A percentile compares a stretch with the other conserved stretches of the same genome.
Conservation (phyloP, 2,888 invertebrate genomes). For the Rambutsinella grinnellia region DNA sequence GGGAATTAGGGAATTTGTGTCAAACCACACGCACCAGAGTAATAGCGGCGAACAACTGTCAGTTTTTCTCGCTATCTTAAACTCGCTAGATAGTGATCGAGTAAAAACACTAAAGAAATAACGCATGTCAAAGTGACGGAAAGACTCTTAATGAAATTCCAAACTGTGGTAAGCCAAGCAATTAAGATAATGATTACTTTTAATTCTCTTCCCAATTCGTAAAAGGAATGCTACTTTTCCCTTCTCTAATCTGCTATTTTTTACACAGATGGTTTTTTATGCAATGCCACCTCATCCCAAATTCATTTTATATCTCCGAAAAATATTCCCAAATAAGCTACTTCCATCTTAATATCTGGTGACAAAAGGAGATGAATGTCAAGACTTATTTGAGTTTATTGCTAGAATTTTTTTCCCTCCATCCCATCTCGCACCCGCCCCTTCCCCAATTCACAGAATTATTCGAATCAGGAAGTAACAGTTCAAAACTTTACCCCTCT, state of each 20-base stretch:
- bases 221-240: neutral
- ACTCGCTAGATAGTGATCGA: too few species aligned
- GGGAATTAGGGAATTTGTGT: slow-evolving; percentile 48
- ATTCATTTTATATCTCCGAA: too few species aligned
- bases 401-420: slow-evolving; percentile 21
- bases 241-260: too few species aligned
- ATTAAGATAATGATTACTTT: neutral
- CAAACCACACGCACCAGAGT: slow-evolving; percentile 13
- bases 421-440: neutral
- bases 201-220: neutral
- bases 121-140: neutral
- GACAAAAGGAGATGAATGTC: slow-evolving; percentile 47
- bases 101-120: slow-evolving; percentile 18
- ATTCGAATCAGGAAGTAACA: slow-evolving; percentile 49
- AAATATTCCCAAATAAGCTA: too few species aligned
- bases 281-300: too few species aligned
- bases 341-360: slow-evolving; percentile 42
- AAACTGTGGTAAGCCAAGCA: neutral
- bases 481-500: slow-evolving; percentile 49
- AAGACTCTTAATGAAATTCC: too few species aligned
- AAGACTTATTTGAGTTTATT: slow-evolving; percentile 49
- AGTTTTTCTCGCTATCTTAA: neutral
- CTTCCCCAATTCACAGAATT: slow-evolving; percentile 17
- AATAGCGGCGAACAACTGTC: slow-evolving; percentile 7
- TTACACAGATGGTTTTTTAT: neutral